A percentile compares a stretch with the other conserved stretches of the same genome.
Evolutionary conservation across 2,113 vertebrate species (phyloP).

Genomic region (Caloenas nicobarica): DNA sequence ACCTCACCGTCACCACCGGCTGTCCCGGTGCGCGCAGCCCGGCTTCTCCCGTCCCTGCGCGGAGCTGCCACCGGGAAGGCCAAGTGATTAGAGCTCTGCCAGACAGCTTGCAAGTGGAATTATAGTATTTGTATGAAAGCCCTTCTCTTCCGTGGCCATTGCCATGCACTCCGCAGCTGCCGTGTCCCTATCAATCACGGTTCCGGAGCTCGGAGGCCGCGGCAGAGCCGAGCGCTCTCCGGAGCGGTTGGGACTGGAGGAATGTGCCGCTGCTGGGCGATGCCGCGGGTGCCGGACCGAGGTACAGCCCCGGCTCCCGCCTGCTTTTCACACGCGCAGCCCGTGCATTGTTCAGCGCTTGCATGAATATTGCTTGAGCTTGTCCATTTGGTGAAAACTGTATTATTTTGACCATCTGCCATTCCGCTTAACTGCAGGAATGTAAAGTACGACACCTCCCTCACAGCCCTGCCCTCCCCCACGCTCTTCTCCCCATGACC

Average conservation of each 20-base stretch:
- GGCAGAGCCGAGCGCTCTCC: too few relatives aligned
- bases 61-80: not conserved
- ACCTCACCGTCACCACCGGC: too few relatives aligned
- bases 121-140: constrained; percentile 47
- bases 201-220: too few relatives aligned
- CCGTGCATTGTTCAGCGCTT: not conserved
- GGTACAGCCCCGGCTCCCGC: constrained; percentile 1
- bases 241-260: constrained; percentile 59
- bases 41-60: too few relatives aligned
- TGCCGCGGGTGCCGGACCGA: not conserved
- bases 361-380: constrained; percentile 36
- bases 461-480: not conserved
- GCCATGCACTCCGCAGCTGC: constrained; percentile 64
- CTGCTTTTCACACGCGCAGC: constrained; percentile 26
- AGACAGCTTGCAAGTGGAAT: constrained; percentile 48
- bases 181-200: constrained; percentile 51
- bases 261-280: constrained; percentile 64
- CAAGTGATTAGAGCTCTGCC: not conserved
- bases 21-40: too few relatives aligned
- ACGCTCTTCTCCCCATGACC: not conserved
- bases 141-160: constrained; percentile 53
- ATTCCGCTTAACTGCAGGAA: constrained; percentile 78
- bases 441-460: constrained; percentile 67
- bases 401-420: constrained; percentile 86
- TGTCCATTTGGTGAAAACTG: constrained; percentile 74